A percentile compares a stretch with the other conserved stretches of the same genome.
Conservation (phyloP, 2,888 invertebrate species). For the Apamea epomidion region DNA sequence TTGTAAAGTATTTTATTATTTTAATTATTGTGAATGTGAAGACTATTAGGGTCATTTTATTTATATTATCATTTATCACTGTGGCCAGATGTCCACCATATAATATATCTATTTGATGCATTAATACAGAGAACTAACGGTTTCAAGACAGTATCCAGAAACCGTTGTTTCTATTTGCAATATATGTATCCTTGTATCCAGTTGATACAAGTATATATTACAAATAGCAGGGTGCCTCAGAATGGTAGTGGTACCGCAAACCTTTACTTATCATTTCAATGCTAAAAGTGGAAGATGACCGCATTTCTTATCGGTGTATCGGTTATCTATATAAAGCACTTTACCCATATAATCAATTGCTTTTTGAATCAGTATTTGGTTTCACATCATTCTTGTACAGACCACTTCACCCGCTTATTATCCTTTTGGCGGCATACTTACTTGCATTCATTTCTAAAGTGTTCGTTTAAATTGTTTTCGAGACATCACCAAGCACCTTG, state of each 20-base stretch:
- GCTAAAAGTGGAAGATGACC: background rate
- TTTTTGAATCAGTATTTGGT: background rate
- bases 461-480: background rate
- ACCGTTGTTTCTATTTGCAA: no score
- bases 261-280: background rate
- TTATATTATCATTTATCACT: no score
- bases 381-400: background rate
- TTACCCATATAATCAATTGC: background rate
- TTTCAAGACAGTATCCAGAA: no score
- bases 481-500: background rate
- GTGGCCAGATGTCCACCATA: background rate
- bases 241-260: background rate
- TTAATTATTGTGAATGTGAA: no score
- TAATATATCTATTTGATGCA: background rate
- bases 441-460: background rate
- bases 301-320: conserved; percentile 19
- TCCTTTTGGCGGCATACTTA: background rate
- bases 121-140: background rate
- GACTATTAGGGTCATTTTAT: no score
- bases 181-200: no score
- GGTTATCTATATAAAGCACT: background rate
- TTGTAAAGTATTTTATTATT: no score
- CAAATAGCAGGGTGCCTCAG: background rate
- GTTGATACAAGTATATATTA: background rate
- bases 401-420: conserved; percentile 16